Base-by-base conservation (phyloP, 2,888 invertebrate genomes). In the Imbricaverruca yamaguchii region DNA sequence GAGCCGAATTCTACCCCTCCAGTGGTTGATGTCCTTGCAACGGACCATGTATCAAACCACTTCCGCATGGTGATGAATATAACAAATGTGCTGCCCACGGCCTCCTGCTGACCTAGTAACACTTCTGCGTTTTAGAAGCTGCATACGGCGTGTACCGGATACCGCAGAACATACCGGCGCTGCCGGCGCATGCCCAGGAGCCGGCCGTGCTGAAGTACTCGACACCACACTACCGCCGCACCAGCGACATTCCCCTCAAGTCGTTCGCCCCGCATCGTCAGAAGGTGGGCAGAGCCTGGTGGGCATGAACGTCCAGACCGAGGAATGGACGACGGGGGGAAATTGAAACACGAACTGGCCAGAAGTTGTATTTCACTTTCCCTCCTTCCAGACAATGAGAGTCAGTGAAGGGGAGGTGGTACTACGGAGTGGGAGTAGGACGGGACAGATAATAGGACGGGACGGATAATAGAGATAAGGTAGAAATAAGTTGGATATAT, bases 111-210 rank as follows among this genome's bases (percentile, higher is more conserved):
- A 39, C 39, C 39, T 39, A 4, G 39, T 4, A 39, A 4, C 39
- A 39, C 4, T 39, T 39, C 39, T 39, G 39, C 39, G 65, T 65
- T 25, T 15, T 15, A 69, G 69, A 69, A 13, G 9, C 39, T 4
- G 4, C 69, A 13, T 69, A 69, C 23, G 69, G 69, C 39, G 69
- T 69, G 15, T 69, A 69, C 69, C 69, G 69, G 39, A 69, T 69
- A 25, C 69, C 69, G 15, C 39, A 15, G 13, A 69, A 69, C 39
- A 69, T 69, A 13, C 69, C 69, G 10, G 69, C 69, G 13, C 69
- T 69, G 69, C 69, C 69, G 15, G 69, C 69, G 15, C 25, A 39
- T 1, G 69, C 69, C 12, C 69, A 69, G 69, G 69, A 69, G 69
- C 69, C 69, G 15, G 69, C 69, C 13, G 69, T 23, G 15, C 39